phyloP scores from a whole-genome alignment of 2,113 vertebrate species.

The Oreochromis tanganicae region DNA sequence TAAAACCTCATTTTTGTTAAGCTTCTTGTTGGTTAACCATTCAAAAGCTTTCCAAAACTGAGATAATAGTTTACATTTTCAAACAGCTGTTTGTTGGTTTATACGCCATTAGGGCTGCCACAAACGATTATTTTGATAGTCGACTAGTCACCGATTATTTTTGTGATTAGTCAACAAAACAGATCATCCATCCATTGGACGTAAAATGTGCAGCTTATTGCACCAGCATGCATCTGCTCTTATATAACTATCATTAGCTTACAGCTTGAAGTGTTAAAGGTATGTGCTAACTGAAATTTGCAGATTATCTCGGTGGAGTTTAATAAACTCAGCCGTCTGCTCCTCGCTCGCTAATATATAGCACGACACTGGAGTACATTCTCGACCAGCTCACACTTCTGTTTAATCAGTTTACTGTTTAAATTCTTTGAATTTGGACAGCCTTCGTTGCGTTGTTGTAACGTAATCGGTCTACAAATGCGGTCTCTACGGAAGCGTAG shows the following conservation, averaged over 20 bases:
- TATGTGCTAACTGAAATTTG: not conserved
- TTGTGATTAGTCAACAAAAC: not conserved
- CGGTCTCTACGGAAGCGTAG: not conserved
- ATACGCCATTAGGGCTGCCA: rapidly evolving
- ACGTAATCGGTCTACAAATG: not conserved
- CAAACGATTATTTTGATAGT: not conserved
- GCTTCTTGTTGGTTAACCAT: no score
- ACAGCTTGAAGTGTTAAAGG: not conserved
- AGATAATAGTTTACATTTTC: not conserved
- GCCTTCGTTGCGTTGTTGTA: not conserved
- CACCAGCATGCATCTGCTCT: not conserved
- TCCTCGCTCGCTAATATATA: not conserved
- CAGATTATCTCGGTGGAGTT: not conserved
- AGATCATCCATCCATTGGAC: not conserved
- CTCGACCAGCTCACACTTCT: not conserved
- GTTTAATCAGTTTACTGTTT: not conserved
- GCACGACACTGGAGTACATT: not conserved
- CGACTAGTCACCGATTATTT: not conserved
- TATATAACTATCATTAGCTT: not conserved
- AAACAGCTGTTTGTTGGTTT: not conserved
- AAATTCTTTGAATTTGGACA: not conserved
- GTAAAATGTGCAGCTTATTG: not conserved
- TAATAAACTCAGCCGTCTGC: not conserved
- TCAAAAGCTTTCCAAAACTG: not conserved
- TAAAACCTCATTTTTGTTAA: not conserved